Percentiles rank a stretch among this genome's conserved stretches.
These are phyloP conservation scores for Ictalurus punctatus DNA, from an alignment of 2,113 vertebrate species.

Conservation along the genomic window DNA sequence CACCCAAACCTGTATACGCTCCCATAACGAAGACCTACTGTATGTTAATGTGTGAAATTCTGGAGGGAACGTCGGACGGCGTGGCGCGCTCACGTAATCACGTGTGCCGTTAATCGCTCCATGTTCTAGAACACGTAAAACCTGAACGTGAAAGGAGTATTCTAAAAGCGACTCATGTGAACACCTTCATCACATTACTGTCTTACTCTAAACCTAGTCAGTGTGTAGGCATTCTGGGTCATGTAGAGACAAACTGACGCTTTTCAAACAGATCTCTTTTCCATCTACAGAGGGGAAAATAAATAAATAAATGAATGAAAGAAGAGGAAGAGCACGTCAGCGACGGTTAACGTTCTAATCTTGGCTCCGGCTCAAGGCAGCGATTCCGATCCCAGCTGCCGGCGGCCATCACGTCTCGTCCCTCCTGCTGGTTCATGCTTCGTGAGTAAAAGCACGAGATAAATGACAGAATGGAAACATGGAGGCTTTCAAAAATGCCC, in stretches of 20 bases:
- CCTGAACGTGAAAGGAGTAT: no score
- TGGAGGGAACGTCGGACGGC: no score
- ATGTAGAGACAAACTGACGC: neutral
- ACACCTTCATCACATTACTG: no score
- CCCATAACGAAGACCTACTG: no score
- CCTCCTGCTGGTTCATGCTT: neutral
- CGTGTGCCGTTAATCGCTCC: no score
- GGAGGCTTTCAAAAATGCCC: constrained; percentile 36
- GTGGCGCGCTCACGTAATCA: no score
- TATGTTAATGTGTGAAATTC: no score
- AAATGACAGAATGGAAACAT: constrained; percentile 44
- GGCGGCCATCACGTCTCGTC: neutral
- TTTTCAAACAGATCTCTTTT: neutral
- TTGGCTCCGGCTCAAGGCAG: neutral
- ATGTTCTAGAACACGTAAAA: no score
- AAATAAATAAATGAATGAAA: no score
- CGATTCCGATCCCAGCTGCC: neutral
- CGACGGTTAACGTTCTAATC: neutral
- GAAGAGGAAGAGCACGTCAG: neutral
- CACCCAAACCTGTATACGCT: no score
- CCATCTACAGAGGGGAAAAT: neutral
- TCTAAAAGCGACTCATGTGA: no score
- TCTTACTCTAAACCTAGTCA: no score
- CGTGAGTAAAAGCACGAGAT: neutral
- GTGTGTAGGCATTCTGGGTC: neutral